phyloP scores from a whole-genome alignment of 1,140 invertebrate genomes.

The Meloidogyne floridensis region DNA sequence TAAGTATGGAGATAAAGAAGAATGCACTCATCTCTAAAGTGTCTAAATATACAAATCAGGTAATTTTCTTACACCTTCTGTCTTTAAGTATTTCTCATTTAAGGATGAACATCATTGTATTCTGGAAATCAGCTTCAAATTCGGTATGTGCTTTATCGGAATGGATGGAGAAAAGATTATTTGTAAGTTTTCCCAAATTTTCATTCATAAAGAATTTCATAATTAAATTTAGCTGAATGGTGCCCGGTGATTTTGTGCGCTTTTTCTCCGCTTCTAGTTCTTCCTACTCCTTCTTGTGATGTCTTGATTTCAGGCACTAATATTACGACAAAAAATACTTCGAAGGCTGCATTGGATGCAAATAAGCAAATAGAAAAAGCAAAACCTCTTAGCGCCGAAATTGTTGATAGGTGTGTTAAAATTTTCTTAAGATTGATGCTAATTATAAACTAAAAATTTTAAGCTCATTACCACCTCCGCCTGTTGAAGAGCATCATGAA shows the following conservation, averaged over 20 bases:
- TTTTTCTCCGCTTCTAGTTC: neutral
- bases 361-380: neutral
- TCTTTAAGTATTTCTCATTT: neutral
- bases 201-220: neutral
- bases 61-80: neutral
- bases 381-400: neutral
- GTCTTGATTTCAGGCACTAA: neutral
- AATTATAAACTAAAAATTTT: neutral
- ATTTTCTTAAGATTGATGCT: neutral
- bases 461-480: neutral
- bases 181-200: neutral
- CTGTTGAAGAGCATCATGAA: neutral
- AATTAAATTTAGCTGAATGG: neutral
- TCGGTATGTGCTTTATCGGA: neutral
- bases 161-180: neutral
- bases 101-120: conserved; percentile 9
- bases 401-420: neutral
- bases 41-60: conserved; percentile 4
- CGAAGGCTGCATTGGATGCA: neutral
- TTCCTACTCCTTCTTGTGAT: neutral
- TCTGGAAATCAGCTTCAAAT: neutral
- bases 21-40: neutral
- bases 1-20: neutral
- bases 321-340: neutral
- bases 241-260: neutral